These are phyloP conservation scores for Euleptes europaea DNA, from an alignment of 2,113 vertebrate genomes.

Conservation along the genomic window DNA sequence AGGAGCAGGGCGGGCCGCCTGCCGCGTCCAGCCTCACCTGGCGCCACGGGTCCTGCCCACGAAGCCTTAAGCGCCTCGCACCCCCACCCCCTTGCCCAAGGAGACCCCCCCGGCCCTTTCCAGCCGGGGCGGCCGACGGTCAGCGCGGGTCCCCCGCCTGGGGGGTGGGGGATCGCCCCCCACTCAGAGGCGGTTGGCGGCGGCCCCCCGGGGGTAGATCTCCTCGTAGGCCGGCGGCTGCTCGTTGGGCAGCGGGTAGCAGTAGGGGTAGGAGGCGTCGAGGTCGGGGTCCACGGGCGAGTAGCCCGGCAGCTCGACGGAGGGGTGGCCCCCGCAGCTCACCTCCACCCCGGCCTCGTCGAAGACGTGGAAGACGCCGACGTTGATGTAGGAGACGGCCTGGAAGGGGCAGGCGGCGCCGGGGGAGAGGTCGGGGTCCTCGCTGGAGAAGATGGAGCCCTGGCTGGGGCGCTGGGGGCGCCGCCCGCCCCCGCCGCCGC, in stretches of 20 bases:
- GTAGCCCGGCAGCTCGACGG: constrained; percentile 92
- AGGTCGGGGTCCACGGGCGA: constrained; percentile 88
- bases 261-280: constrained; percentile 88
- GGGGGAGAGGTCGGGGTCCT: constrained; percentile 84
- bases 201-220: constrained; percentile 84
- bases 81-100: background rate
- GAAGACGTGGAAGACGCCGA: constrained; percentile 83
- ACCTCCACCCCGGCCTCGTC: constrained; percentile 90
- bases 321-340: constrained; percentile 89
- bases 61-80: background rate
- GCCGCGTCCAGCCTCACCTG: background rate
- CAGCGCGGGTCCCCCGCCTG: background rate
- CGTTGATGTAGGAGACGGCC: constrained; percentile 91
- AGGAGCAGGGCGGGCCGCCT: background rate
- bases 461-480: constrained; percentile 76
- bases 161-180: background rate
- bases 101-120: background rate
- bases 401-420: constrained; percentile 76
- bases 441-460: constrained; percentile 81
- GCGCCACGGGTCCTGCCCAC: background rate
- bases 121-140: background rate
- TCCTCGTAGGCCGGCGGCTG: constrained; percentile 89
- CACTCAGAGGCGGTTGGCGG: constrained; percentile 41
- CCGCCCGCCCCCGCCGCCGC: constrained; percentile 54
- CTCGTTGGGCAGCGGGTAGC: constrained; percentile 85